A percentile compares a stretch with the other conserved stretches of the same genome.
phyloP scores from a whole-genome alignment of 2,888 invertebrate genomes.

The Lepidochitona cinerea region DNA sequence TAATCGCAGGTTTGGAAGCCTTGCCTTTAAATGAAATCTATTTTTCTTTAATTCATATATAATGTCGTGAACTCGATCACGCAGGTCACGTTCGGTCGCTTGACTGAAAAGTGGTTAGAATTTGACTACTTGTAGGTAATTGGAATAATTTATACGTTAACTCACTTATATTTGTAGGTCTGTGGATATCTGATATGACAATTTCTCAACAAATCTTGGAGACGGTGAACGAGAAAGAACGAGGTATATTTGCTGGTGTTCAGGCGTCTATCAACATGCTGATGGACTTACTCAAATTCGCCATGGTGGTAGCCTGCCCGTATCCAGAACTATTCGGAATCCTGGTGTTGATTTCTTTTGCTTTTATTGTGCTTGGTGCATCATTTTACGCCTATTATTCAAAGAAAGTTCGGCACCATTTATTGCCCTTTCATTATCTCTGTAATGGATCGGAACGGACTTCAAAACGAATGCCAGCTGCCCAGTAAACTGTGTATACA shows the following conservation, averaged over 20 bases:
- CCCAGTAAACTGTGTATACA: no score
- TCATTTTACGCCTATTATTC: constrained; percentile 37
- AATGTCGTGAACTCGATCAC: no score
- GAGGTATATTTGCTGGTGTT: constrained; percentile 71
- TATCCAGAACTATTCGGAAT: constrained; percentile 70
- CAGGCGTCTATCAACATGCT: constrained; percentile 71
- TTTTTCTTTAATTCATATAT: no score
- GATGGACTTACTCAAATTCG: constrained; percentile 70
- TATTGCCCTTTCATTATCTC: constrained; percentile 9
- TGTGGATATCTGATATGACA: constrained; percentile 72
- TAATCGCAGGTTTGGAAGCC: no score
- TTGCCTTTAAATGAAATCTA: no score
- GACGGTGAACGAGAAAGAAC: constrained; percentile 66
- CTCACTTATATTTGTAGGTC: no score
- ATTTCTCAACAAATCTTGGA: constrained; percentile 73
- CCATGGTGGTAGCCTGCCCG: constrained; percentile 69
- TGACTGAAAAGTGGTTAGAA: no score
- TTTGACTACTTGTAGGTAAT: no score
- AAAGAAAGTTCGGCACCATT: constrained; percentile 18
- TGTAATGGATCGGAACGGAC: neutral
- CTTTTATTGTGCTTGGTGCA: constrained; percentile 37
- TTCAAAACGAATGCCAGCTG: neutral
- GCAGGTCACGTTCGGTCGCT: no score
- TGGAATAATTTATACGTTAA: no score
- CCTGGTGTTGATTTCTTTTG: constrained; percentile 69